These are phyloP conservation scores for Myocastor coypus DNA, from an alignment of 2,113 vertebrate genomes.

Conservation along the genomic window DNA sequence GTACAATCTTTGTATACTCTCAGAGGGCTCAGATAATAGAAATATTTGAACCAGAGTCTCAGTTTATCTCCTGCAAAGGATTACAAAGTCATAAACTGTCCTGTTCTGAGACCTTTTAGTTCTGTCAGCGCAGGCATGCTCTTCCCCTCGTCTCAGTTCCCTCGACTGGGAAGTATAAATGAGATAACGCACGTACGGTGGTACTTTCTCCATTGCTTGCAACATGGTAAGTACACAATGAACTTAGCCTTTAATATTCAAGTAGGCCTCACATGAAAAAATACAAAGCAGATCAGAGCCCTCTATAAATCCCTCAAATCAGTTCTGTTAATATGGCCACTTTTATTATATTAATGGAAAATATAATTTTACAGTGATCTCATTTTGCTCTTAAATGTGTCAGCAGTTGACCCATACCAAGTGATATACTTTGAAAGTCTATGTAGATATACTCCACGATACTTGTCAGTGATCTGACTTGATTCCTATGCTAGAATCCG, in stretches of 20 bases:
- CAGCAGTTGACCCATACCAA: background rate
- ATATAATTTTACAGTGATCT: conserved; percentile 15
- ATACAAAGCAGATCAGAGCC: background rate
- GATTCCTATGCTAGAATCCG: conserved; percentile 20
- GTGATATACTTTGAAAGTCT: background rate
- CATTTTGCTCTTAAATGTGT: background rate
- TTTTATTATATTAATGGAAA: conserved; percentile 58
- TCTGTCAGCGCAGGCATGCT: background rate
- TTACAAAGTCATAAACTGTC: background rate
- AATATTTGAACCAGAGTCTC: conserved; percentile 54
- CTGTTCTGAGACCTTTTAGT: background rate
- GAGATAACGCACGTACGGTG: background rate
- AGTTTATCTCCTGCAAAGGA: conserved; percentile 14
- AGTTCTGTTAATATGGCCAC: conserved; percentile 13
- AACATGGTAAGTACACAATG: background rate
- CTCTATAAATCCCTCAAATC: background rate
- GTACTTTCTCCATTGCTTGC: background rate
- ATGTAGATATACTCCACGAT: background rate
- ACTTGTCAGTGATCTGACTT: conserved; percentile 36
- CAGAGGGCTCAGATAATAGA: background rate
- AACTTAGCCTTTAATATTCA: conserved; percentile 35
- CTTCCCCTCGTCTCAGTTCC: background rate
- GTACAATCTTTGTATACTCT: conserved; percentile 29
- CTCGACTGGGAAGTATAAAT: background rate
- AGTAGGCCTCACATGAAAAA: background rate